Percentiles rank a stretch among this genome's conserved stretches.
phyloP scores from a whole-genome alignment of 2,113 vertebrate species.

The Rattus rattus region DNA sequence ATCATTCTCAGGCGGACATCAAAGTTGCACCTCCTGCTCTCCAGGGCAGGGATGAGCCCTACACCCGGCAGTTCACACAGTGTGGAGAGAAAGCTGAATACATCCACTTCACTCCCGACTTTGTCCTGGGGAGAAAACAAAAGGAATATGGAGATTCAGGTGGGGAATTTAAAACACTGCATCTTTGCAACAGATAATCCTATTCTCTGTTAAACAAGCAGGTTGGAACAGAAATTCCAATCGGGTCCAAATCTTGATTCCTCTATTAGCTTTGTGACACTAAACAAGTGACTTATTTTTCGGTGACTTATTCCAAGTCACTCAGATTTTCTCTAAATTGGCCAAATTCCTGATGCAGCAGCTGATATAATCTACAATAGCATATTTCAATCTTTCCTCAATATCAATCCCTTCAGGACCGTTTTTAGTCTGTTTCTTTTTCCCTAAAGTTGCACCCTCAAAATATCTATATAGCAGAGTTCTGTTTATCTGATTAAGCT shows the following conservation, averaged over 20 bases:
- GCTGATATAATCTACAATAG: background rate
- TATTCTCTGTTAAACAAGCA: background rate
- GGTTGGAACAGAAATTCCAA: background rate
- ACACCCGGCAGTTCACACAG: conserved; percentile 81
- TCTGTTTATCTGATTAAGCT: background rate
- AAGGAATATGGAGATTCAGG: conserved; percentile 84
- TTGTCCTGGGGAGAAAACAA: conserved; percentile 77
- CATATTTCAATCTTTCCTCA: background rate
- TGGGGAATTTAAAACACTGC: conserved; percentile 61
- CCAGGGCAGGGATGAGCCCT: conserved; percentile 81
- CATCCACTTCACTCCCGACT: conserved; percentile 86
- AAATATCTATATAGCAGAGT: background rate
- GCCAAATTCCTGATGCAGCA: background rate
- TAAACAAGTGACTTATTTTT: background rate
- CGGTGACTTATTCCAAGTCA: background rate
- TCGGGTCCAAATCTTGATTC: background rate
- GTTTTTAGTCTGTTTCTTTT: conserved; percentile 3
- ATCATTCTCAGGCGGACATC: conserved; percentile 84
- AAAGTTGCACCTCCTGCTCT: conserved; percentile 75
- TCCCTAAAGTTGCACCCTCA: background rate
- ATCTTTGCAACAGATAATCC: background rate
- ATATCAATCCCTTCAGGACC: background rate
- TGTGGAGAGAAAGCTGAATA: conserved; percentile 82
- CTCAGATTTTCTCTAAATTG: background rate
- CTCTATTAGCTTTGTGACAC: background rate